Percentiles rank a stretch among this genome's conserved stretches.
phyloP scores from a whole-genome alignment of 2,797 vertebrate species.

The Cyprinodon diabolis region DNA sequence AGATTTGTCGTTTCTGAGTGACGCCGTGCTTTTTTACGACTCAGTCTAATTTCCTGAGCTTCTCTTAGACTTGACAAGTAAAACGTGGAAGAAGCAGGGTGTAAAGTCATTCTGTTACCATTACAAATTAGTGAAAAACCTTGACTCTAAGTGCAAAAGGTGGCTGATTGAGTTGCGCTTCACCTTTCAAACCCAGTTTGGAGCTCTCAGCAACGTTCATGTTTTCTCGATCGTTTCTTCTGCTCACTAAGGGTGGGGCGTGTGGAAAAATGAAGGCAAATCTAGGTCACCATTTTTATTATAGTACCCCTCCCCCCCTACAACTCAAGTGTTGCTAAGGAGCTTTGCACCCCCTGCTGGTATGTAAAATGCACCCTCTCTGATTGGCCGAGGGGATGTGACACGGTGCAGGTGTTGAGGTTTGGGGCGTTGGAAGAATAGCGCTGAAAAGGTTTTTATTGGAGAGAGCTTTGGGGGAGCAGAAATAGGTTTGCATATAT shows the following conservation, averaged over 20 bases:
- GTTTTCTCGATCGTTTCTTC: slow-evolving; percentile 59
- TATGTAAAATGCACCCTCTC: slow-evolving; percentile 44
- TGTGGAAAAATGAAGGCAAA: slow-evolving; percentile 40
- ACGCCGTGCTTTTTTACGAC: background rate
- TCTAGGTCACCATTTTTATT: slow-evolving; percentile 78
- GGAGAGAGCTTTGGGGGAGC: slow-evolving; percentile 53
- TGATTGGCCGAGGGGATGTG: slow-evolving; percentile 62
- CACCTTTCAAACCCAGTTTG: slow-evolving; percentile 44
- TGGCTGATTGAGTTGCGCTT: slow-evolving; percentile 33
- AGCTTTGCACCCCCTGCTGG: slow-evolving; percentile 69
- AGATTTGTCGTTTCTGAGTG: background rate
- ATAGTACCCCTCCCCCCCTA: slow-evolving; percentile 47
- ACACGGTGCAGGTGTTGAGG: slow-evolving; percentile 49
- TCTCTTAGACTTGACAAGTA: background rate
- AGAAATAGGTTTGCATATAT: slow-evolving; percentile 24
- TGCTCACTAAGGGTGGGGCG: slow-evolving; percentile 44
- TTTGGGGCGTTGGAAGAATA: slow-evolving; percentile 55
- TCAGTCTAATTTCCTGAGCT: background rate
- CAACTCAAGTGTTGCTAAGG: slow-evolving; percentile 70
- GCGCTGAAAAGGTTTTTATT: slow-evolving; percentile 37
- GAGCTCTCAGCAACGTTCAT: slow-evolving; percentile 12
- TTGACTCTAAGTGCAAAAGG: background rate
- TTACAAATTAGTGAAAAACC: background rate
- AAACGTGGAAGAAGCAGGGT: background rate
- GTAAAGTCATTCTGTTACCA: background rate